Evolutionary conservation across 2,113 vertebrate species (phyloP), one percentile per base, ranked within the genome.

Genomic region (Rhinoptilus africanus): DNA sequence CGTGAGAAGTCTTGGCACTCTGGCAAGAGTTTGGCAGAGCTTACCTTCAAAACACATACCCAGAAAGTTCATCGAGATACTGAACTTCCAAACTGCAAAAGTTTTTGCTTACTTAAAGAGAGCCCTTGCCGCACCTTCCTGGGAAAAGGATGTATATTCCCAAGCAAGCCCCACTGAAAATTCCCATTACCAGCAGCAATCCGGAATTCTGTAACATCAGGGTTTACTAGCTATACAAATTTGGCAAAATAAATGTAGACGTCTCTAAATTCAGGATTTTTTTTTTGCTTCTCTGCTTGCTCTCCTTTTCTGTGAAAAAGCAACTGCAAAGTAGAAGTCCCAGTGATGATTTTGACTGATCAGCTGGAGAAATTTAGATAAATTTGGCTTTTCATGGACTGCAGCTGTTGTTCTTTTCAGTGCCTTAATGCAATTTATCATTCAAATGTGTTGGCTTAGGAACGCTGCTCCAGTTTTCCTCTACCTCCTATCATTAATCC

Each of bases 301-400:
- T 84, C 63, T 77, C 62, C 20, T 83, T 91, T 92, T 76, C 75
- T 92, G 76, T 73, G 41, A 90, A 94, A 94, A 91, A 85, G 47
- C 28, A 4, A 89, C 88, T 96, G 86, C 17, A 24, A 92, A 95
- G 73, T 90, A 68, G 79, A 89, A 97, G 80, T 67, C 92, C 91
- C 64, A 8, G 60, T 95, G 94, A 96, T 95, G 80, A 93, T 97
- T 97, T 97, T 97, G 91, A 98, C 92, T 91, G 94, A 98, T 98
- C 97, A 97, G 88, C 95, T 97, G 96, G 85, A 98, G 97, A 98
- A 98, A 98, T 97, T 93, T 96, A 97, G 98, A 98, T 96, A 98
- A 98, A 98, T 98, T 94, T 98, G 97, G 96, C 94, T 96, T 97
- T 97, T 94, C 91, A 89, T 82, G 85, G 96, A 96, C 92, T 96